Evolutionary conservation across 2,797 vertebrate species (phyloP), one percentile per base, ranked within the genome.

Genomic region (Acipenser oxyrinchus): DNA sequence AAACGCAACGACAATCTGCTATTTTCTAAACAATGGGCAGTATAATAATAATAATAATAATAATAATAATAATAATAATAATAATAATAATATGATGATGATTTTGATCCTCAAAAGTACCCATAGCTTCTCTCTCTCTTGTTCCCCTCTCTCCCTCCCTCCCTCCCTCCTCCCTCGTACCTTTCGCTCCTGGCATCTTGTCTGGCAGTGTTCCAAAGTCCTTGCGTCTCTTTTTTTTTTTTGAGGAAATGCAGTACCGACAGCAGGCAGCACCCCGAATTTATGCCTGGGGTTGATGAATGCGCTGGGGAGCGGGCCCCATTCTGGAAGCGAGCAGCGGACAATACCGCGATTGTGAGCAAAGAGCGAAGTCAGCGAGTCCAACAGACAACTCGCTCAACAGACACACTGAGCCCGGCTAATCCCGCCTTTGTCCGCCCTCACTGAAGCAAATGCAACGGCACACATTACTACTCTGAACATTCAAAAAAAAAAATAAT

Each of bases 171-270:
- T 51, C 48, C 4, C 10, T 18, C 7, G 18, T 75, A 89, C 86
- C 86, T 89, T 91, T 90, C 67, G 86, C 84, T 85, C 86, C 86
- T 67, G 89, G 88, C 87, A 91, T 90, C 75, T 87, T 89, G 85
- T 78, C 82, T 78, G 37, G 37, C 37, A 37, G 73, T 66, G 51
- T 62, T 88, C 77, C 75, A 84, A 77, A 74, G 82, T 76, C 74
- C 50, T 69, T 79, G 76, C 68, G 55, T 75, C 73, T 72, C 77
- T 75, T 37, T 37, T 37, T 37, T 37, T 37, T 5, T 63, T 18
- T 37, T 83, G 69, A 75, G 74, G 83, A 82, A 85, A 86, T 79
- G 79, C 73, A 69, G 79, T 87, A 81, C 67, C 71, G 76, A 78
- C 81, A 62, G 74, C 70, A 49, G 75, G 73, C 79, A 71, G 68